These are phyloP conservation scores for Rachycentron canadum DNA, from an alignment of 2,797 vertebrate genomes.

Conservation along the genomic window DNA sequence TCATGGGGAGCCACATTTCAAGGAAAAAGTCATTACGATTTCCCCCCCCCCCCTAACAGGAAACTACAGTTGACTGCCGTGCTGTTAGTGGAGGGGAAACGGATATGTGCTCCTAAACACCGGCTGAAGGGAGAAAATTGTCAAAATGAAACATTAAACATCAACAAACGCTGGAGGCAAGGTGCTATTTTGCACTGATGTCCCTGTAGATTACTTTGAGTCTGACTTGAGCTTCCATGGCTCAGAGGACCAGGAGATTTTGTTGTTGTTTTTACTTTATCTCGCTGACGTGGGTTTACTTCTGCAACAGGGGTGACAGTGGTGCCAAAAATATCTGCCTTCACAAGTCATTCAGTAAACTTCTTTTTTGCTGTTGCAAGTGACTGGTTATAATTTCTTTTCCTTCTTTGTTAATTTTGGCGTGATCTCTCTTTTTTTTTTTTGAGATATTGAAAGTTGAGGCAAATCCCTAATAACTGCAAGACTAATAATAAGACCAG, in stretches of 20 bases:
- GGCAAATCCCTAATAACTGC: not conserved
- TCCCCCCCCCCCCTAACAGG: slow-evolving; percentile 1
- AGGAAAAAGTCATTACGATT: slow-evolving; percentile 68
- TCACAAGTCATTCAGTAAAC: not conserved
- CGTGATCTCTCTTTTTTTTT: not conserved
- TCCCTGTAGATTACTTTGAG: slow-evolving; percentile 71
- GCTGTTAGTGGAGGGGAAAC: slow-evolving; percentile 65
- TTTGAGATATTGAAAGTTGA: not conserved
- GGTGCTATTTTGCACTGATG: slow-evolving; percentile 69
- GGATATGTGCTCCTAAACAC: slow-evolving; percentile 69
- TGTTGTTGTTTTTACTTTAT: slow-evolving; percentile 51
- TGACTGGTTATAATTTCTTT: not conserved
- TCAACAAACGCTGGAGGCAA: slow-evolving; percentile 75
- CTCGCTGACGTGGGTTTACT: slow-evolving; percentile 37
- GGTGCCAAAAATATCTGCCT: slow-evolving; percentile 16
- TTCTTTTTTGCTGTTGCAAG: not conserved
- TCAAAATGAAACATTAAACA: slow-evolving; percentile 81
- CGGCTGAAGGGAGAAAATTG: slow-evolving; percentile 66
- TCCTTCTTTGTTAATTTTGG: not conserved
- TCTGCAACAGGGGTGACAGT: slow-evolving; percentile 12
- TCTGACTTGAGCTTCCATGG: slow-evolving; percentile 60
- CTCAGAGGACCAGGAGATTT: slow-evolving; percentile 49
- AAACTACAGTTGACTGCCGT: slow-evolving; percentile 59
- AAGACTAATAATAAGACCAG: not conserved
- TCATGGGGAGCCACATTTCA: slow-evolving; percentile 55